Percentiles rank a stretch among this genome's conserved stretches.
Conservation (phyloP, 2,797 vertebrate genomes). For the Brachyalestes nurse region DNA sequence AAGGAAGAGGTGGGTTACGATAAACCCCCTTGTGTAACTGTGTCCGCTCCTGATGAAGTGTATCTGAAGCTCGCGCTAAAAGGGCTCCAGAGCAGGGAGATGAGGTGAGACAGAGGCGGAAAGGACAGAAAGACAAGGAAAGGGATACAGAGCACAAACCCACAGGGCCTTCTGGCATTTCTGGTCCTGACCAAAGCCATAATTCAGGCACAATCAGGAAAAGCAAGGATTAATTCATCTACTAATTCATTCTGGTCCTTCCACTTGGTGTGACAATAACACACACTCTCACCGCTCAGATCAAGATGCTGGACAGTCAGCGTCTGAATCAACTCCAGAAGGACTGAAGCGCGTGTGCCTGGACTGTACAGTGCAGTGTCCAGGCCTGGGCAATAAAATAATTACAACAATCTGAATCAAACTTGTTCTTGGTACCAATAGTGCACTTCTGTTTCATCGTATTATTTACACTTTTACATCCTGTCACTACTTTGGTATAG, state of each 20-base stretch:
- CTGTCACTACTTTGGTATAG: too few relatives aligned
- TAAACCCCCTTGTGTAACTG: conserved; percentile 29
- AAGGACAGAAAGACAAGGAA: conserved; percentile 5
- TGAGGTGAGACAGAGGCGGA: conserved; percentile 16
- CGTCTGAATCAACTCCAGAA: too few relatives aligned
- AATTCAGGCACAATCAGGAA: neutral
- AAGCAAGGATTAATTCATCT: too few relatives aligned
- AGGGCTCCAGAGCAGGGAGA: conserved; percentile 1
- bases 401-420: too few relatives aligned
- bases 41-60: conserved; percentile 25
- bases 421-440: too few relatives aligned
- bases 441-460: too few relatives aligned
- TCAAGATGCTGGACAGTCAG: neutral
- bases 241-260: neutral
- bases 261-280: neutral
- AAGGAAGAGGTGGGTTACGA: conserved; percentile 8
- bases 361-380: too few relatives aligned
- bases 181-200: neutral
- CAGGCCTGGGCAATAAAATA: too few relatives aligned
- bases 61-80: conserved; percentile 10
- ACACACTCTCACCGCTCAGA: neutral
- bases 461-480: too few relatives aligned
- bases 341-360: too few relatives aligned
- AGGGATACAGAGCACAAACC: neutral
- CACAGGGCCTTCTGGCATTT: neutral